These are phyloP conservation scores for Popillia japonica DNA, from an alignment of 1,140 invertebrate species.

Conservation along the genomic window DNA sequence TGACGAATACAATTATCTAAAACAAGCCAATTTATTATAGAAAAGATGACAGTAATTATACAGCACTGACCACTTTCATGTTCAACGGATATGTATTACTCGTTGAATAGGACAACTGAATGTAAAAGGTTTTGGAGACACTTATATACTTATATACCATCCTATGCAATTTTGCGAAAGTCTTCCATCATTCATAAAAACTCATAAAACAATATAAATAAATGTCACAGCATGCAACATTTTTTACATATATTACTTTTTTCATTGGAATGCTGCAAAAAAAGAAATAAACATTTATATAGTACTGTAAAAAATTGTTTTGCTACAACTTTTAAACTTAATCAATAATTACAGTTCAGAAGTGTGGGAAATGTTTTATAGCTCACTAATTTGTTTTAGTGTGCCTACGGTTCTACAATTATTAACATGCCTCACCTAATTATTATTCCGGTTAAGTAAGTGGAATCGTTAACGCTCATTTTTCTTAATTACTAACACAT, in stretches of 20 bases:
- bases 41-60: not conserved
- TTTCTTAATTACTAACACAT: too few species aligned
- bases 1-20: conserved; percentile 53
- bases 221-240: not conserved
- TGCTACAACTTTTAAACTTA: not conserved
- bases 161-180: conserved; percentile 3
- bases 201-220: not conserved
- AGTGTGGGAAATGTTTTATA: not conserved
- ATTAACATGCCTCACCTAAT: too few species aligned
- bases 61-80: conserved; percentile 27
- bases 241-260: not conserved
- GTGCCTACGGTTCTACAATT: too few species aligned
- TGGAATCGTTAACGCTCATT: too few species aligned
- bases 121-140: not conserved
- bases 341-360: not conserved
- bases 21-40: conserved; percentile 39
- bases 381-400: not conserved
- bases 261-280: not conserved
- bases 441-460: too few species aligned
- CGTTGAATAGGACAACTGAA: not conserved
- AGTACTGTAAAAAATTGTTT: not conserved
- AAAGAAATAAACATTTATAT: not conserved
- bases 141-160: not conserved
- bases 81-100: not conserved
- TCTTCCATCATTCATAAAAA: not conserved